Evolutionary conservation across 2,113 vertebrate genomes (phyloP), one percentile per base, ranked within the genome.

Genomic region (Henicopernis longicauda): DNA sequence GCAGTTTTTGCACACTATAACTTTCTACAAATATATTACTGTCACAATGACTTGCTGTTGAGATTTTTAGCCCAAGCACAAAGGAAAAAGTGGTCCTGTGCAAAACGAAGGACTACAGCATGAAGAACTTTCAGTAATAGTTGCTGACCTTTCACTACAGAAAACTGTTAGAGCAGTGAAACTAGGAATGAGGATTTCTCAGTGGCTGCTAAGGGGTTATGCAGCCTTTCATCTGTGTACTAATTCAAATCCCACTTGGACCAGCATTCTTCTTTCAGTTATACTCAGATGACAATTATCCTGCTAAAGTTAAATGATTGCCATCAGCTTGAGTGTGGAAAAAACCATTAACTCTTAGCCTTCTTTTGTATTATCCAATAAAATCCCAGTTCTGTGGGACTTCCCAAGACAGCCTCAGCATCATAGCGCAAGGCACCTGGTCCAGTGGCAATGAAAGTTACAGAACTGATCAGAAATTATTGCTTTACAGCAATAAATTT

Each of bases 11-110:
- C 54, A 86, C 40, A 27, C 52, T 80, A 10, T 66, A 78, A 82
- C 31, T 58, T 91, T 90, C 85, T 78, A 80, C n/a, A 58, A 86
- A 74, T 89, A 54, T 38, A 86, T 32, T 74, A 42, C 45, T 77
- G 31, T 78, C 67, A 93, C 74, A 44, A 47, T 79, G 38, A 94
- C 36, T 95, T 85, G 59, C 67, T 92, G 38, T 93, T 80, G 59
- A 89, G 32, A 62, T 80, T 97, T 96, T 87, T 55, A 71, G 65
- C 61, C 25, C 38, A 84, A 66, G 76, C 74, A 93, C 34, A 89
- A 89, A 89, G 71, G 73, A 76, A 95, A 95, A 95, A 70, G 44
- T 32, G 73, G 54, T 84, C 69, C 73, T 87, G 47, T 61, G 66
- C 49, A 86, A 96, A 50, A 49, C 4, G 6, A 79, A 66, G 54